Evolutionary conservation across 2,888 invertebrate genomes (phyloP), one percentile per base, ranked within the genome.

Genomic region (Laothoe populi): DNA sequence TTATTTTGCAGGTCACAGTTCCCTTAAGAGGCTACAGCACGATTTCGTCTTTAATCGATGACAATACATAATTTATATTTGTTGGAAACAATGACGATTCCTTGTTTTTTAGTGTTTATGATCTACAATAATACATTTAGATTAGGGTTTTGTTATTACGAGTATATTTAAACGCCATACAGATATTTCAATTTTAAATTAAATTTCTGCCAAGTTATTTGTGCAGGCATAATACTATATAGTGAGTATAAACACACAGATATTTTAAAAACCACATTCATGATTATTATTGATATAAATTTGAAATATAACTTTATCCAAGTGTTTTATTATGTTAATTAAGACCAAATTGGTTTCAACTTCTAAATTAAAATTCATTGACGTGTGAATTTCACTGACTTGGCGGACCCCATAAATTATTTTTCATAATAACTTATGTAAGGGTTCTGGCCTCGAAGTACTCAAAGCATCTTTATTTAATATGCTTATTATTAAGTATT

Each of bases 401-500:
- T 46, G 46, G 19, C n/a, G 4, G n/a, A 23, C 13, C 5, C 8
- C 31, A 31, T 48, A 48, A 48, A 48, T 24, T 48, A 48, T 53
- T 35, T 35, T 53, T 31, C 11, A 35, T 11, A 4, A 35, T 24
- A 8, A 53, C 19, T 19, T 19, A 53, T 35, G 2, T 10, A 31
- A 35, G 19, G 19, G 35, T 53, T 19, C 19, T 35, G 53, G n/a
- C 35, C 11, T 19, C 31, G 31, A 10, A 19, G 19, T 35, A 16
- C 31, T 53, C 53, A 53, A 16, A 49, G 31, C 31, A 4, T 35
- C 11, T 8, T 53, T 31, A 53, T 35, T 53, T 31, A 53, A 31
- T 35, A 35, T 53, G 35, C 35, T 53, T 53, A 53, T 10, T 49
- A 49, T 49, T 53, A 38, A 38, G 10, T 38, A 53, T 19, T 53